A percentile compares a stretch with the other conserved stretches of the same genome.
phyloP scores from a whole-genome alignment of 1,140 invertebrate genomes.

The Arctopsyche grandis region DNA sequence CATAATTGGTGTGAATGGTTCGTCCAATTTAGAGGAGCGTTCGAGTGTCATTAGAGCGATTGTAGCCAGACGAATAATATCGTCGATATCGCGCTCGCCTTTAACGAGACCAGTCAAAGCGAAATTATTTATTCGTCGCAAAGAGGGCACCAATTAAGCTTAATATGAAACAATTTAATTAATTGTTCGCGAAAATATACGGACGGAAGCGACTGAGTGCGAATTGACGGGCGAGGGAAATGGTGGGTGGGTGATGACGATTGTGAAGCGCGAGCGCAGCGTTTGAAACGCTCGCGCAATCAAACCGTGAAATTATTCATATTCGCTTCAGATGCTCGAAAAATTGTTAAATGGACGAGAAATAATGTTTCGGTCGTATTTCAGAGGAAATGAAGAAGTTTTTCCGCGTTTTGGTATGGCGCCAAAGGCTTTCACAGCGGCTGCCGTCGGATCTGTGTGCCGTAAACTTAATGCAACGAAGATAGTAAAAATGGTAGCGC shows the following conservation, averaged over 20 bases:
- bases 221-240: too few relatives aligned
- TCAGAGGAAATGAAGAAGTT: constrained; percentile 2
- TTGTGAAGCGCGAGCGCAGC: too few relatives aligned
- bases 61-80: constrained; percentile 15
- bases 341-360: constrained; percentile 17
- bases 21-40: constrained; percentile 1
- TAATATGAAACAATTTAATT: constrained; percentile 13
- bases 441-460: not conserved
- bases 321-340: too few relatives aligned
- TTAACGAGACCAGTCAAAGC: constrained; percentile 23
- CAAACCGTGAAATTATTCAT: too few relatives aligned
- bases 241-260: too few relatives aligned
- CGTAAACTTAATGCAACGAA: constrained; percentile 7
- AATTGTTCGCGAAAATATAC: not conserved
- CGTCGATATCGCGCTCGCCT: not conserved
- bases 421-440: constrained; percentile 11
- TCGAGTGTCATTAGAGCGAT: constrained; percentile 27
- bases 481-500: constrained; percentile 13
- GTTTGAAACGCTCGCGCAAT: too few relatives aligned
- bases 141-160: constrained; percentile 6
- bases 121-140: constrained; percentile 14
- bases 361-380: constrained; percentile 18
- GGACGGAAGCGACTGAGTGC: not conserved
- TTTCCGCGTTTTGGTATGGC: not conserved
- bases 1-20: not conserved